A percentile compares a stretch with the other conserved stretches of the same genome.
These are phyloP conservation scores for Python bivittatus DNA, from an alignment of 2,113 vertebrate genomes.

Conservation along the genomic window DNA sequence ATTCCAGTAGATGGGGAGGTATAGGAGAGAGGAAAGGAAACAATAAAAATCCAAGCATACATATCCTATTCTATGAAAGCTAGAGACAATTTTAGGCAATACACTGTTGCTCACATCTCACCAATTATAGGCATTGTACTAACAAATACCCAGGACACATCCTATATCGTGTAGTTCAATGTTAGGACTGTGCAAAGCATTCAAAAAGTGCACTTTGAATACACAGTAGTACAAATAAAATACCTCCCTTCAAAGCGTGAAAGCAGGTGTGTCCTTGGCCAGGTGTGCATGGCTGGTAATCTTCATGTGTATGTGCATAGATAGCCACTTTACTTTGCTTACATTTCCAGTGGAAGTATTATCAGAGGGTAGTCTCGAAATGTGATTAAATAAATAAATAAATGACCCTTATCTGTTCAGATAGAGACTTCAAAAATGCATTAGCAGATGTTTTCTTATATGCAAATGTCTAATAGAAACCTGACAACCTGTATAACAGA, in stretches of 20 bases:
- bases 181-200: not conserved
- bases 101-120: not conserved
- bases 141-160: not conserved
- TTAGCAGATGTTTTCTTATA: not conserved
- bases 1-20: too few relatives aligned
- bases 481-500: not conserved
- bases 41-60: not conserved
- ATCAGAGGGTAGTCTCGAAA: not conserved
- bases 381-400: not conserved
- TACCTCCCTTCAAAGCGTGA: not conserved
- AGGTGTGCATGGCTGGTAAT: not conserved
- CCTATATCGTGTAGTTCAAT: not conserved
- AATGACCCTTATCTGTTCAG: not conserved
- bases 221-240: not conserved
- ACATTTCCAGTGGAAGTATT: not conserved
- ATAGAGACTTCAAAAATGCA: not conserved
- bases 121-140: not conserved
- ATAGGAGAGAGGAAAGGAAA: too few relatives aligned
- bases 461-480: not conserved
- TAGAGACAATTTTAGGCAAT: not conserved
- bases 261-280: not conserved
- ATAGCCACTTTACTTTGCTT: not conserved
- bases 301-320: not conserved
- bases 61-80: not conserved
- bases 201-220: not conserved